A percentile compares a stretch with the other conserved stretches of the same genome.
These are phyloP conservation scores for Etheostoma nigrum DNA, from an alignment of 2,797 vertebrate genomes.

Conservation along the genomic window DNA sequence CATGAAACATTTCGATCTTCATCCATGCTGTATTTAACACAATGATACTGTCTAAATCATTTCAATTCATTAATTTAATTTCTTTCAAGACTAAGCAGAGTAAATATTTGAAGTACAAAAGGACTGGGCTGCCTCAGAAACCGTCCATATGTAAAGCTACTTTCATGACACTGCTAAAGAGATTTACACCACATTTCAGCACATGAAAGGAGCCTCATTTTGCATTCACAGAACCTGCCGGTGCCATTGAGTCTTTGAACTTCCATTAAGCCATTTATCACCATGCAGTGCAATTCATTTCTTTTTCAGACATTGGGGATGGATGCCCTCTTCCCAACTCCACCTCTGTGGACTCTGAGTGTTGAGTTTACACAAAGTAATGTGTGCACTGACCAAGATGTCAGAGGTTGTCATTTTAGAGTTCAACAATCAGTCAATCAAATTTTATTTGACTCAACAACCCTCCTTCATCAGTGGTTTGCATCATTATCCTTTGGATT, in stretches of 20 bases:
- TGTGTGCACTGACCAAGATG: constrained; percentile 47
- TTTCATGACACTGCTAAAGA: constrained; percentile 64
- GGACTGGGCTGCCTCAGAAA: constrained; percentile 61
- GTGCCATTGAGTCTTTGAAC: constrained; percentile 83
- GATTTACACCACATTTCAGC: constrained; percentile 79
- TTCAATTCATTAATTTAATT: constrained; percentile 60
- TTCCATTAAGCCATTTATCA: constrained; percentile 86
- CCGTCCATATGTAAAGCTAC: constrained; percentile 63
- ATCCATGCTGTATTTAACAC: constrained; percentile 35
- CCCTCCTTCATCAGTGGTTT: constrained; percentile 7
- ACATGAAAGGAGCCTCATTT: constrained; percentile 83
- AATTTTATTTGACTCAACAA: background rate
- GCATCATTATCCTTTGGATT: background rate
- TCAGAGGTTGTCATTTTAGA: constrained; percentile 43
- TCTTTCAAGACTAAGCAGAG: constrained; percentile 57
- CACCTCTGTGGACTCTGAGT: constrained; percentile 49
- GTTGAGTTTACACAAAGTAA: constrained; percentile 50
- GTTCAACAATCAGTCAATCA: constrained; percentile 16
- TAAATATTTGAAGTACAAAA: constrained; percentile 73
- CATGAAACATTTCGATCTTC: constrained; percentile 32
- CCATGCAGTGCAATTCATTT: constrained; percentile 79
- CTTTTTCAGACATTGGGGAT: constrained; percentile 68
- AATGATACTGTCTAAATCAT: constrained; percentile 50
- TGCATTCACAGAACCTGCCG: constrained; percentile 80
- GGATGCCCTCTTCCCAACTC: constrained; percentile 54